These are phyloP conservation scores for Phlogophora meticulosa DNA, from an alignment of 2,888 invertebrate species.

Conservation along the genomic window DNA sequence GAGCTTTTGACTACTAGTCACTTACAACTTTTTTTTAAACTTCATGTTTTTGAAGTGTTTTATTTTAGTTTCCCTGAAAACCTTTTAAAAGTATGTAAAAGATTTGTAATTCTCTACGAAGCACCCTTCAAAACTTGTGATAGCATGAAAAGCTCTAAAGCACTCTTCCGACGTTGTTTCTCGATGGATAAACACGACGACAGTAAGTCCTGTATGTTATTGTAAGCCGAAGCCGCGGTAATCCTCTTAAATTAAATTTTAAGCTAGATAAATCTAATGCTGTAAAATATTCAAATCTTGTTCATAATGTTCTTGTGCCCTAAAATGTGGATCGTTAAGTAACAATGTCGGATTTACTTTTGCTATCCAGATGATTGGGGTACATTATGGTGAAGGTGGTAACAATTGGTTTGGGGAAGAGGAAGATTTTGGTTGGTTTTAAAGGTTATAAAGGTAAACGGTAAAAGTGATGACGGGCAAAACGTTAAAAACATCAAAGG, in stretches of 20 bases:
- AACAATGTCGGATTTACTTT: conserved; percentile 62
- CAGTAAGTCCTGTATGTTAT: conserved; percentile 59
- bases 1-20: too few relatives aligned
- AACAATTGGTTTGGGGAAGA: conserved; percentile 59
- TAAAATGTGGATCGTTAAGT: conserved; percentile 68
- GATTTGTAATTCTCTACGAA: neutral
- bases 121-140: neutral
- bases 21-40: too few relatives aligned
- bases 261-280: conserved; percentile 70
- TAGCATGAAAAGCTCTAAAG: conserved; percentile 20
- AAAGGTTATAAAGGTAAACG: neutral
- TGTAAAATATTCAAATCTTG: conserved; percentile 75
- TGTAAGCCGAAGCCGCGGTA: conserved; percentile 53
- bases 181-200: conserved; percentile 40
- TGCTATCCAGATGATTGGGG: conserved; percentile 70
- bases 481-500: neutral
- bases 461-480: neutral
- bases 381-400: conserved; percentile 56
- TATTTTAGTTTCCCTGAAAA: neutral
- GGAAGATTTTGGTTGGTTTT: neutral
- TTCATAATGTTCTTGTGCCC: conserved; percentile 68
- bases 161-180: conserved; percentile 14
- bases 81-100: neutral
- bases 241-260: conserved; percentile 70
- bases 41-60: too few relatives aligned